Evolutionary conservation across 1,140 invertebrate species (phyloP).

Genomic region (Palaemon carinicauda): DNA sequence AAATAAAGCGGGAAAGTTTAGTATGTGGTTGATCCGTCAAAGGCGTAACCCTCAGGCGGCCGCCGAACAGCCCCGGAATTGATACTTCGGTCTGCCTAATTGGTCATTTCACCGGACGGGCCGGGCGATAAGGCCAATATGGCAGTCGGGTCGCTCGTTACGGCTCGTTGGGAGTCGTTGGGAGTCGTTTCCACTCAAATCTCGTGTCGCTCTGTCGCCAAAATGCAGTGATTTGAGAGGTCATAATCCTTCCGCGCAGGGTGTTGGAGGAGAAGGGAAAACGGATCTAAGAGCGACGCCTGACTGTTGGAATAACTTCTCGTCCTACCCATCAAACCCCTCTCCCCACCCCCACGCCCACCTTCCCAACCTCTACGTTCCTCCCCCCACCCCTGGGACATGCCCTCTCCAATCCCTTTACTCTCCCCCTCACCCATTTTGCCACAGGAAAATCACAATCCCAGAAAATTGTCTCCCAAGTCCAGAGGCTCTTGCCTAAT

Average conservation of each 20-base stretch:
- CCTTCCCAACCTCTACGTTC: too few species aligned
- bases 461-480: constrained; percentile 20
- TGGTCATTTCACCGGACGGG: constrained; percentile 52
- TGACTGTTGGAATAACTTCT: too few species aligned
- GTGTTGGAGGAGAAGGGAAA: constrained; percentile 7
- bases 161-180: constrained; percentile 52
- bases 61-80: constrained; percentile 37
- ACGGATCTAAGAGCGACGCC: background rate
- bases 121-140: constrained; percentile 52
- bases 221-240: constrained; percentile 56
- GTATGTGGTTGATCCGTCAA: constrained; percentile 39
- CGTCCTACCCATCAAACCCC: too few species aligned
- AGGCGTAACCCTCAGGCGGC: constrained; percentile 37
- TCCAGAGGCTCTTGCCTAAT: constrained; percentile 26
- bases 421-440: background rate
- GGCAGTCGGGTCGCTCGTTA: constrained; percentile 41
- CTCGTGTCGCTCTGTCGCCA: constrained; percentile 42
- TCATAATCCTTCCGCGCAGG: constrained; percentile 40
- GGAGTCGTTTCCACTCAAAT: constrained; percentile 55
- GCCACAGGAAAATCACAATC: background rate
- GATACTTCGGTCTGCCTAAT: constrained; percentile 51
- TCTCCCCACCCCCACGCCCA: too few species aligned
- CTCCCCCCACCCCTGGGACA: background rate
- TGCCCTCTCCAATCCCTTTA: background rate
- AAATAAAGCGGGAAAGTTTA: constrained; percentile 52